A percentile compares a stretch with the other conserved stretches of the same genome.
phyloP scores from a whole-genome alignment of 2,797 vertebrate species.

The Bradypus variegatus region DNA sequence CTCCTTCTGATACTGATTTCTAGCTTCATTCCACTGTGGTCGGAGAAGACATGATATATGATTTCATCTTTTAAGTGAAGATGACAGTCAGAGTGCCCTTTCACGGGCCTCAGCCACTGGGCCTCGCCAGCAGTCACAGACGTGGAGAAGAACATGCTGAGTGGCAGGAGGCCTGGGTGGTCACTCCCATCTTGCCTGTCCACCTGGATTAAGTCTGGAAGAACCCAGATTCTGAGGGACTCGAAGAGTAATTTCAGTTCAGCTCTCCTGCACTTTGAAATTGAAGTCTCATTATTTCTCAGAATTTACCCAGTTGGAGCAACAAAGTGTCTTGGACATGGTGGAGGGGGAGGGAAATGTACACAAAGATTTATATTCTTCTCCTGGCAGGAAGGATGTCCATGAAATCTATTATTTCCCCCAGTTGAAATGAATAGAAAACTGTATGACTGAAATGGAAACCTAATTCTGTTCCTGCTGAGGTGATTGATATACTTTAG shows the following conservation, averaged over 20 bases:
- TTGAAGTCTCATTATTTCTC: background rate
- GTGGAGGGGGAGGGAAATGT: background rate
- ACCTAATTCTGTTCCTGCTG: slow-evolving; percentile 2
- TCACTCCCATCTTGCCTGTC: background rate
- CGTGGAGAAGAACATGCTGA: background rate
- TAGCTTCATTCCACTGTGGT: too few species aligned
- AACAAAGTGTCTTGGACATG: background rate
- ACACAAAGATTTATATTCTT: slow-evolving; percentile 31
- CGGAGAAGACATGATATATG: too few species aligned
- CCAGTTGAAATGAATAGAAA: background rate
- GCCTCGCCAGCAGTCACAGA: background rate
- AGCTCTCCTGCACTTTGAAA: background rate
- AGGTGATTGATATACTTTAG: background rate
- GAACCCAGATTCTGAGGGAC: background rate
- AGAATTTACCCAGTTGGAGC: background rate
- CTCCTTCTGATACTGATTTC: too few species aligned
- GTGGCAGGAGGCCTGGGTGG: background rate
- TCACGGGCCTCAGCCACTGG: background rate
- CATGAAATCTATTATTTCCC: background rate
- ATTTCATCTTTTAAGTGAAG: background rate
- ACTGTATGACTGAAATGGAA: slow-evolving; percentile 11
- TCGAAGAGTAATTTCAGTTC: background rate
- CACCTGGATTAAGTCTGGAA: background rate
- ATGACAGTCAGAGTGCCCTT: background rate
- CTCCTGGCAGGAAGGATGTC: background rate